A percentile compares a stretch with the other conserved stretches of the same genome.
These are phyloP conservation scores for Corydoras sp. DNA, from an alignment of 2,113 vertebrate species.

Conservation along the genomic window DNA sequence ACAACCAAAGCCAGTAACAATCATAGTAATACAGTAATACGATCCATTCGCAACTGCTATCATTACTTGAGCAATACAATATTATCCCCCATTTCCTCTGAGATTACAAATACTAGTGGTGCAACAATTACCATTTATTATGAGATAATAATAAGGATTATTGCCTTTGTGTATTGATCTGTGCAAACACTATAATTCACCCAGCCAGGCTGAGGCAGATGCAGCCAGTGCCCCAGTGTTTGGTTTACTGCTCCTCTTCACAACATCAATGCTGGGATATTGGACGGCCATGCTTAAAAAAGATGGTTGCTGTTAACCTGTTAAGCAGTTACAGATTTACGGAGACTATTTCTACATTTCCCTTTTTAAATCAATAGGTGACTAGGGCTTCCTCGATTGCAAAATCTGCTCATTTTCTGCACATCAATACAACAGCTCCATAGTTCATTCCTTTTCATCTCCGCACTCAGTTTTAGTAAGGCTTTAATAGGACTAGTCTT, in stretches of 20 bases:
- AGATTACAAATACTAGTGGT: slow-evolving; percentile 34
- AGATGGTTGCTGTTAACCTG: slow-evolving; percentile 60
- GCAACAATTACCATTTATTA: slow-evolving; percentile 46
- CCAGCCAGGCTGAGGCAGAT: slow-evolving; percentile 49
- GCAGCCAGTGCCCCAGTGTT: slow-evolving; percentile 55
- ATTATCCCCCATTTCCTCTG: slow-evolving; percentile 19
- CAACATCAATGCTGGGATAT: slow-evolving; percentile 59
- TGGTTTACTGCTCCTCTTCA: slow-evolving; percentile 61
- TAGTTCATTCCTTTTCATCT: slow-evolving; percentile 54
- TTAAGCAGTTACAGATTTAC: slow-evolving; percentile 67
- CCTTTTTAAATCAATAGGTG: slow-evolving; percentile 61
- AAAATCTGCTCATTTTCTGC: slow-evolving; percentile 62
- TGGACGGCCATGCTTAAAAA: slow-evolving; percentile 58
- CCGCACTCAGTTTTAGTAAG: slow-evolving; percentile 39
- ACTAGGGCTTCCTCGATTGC: slow-evolving; percentile 45
- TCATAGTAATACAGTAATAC: slow-evolving; percentile 2
- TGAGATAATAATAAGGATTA: slow-evolving; percentile 39
- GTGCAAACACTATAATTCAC: slow-evolving; percentile 56
- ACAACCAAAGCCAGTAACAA: neutral
- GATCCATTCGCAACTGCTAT: neutral
- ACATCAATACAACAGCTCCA: slow-evolving; percentile 62
- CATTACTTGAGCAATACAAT: neutral
- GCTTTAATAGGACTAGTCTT: slow-evolving; percentile 48
- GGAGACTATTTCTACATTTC: slow-evolving; percentile 67
- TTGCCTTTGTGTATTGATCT: slow-evolving; percentile 48